A percentile compares a stretch with the other conserved stretches of the same genome.
Conservation (phyloP, 1,140 invertebrate genomes). For the Drosophila malerkotliana region DNA sequence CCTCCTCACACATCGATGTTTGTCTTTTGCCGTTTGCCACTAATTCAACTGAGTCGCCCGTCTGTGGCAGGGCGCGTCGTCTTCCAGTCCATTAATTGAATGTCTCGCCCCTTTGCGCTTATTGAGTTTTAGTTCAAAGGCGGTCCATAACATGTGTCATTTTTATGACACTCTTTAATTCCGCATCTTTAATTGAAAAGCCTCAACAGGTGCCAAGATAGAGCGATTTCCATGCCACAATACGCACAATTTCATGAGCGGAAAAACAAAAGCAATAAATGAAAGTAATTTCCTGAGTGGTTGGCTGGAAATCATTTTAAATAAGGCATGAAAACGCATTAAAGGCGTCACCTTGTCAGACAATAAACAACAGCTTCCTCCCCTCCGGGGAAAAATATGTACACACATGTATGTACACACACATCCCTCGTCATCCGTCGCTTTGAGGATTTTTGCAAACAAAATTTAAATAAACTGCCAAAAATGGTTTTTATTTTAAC, state of each 20-base stretch:
- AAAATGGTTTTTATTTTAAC: background rate
- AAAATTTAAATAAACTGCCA: constrained; percentile 14
- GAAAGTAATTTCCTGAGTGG: constrained; percentile 69
- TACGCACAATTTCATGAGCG: constrained; percentile 1
- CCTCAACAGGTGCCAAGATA: constrained; percentile 42
- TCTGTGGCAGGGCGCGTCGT: constrained; percentile 5
- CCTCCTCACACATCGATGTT: constrained; percentile 39
- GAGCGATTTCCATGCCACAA: constrained; percentile 2
- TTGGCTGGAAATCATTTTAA: constrained; percentile 75
- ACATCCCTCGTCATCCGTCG: background rate
- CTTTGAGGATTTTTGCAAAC: constrained; percentile 52
- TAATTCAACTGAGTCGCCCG: constrained; percentile 47
- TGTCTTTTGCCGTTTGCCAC: constrained; percentile 59
- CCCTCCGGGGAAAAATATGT: constrained; percentile 17
- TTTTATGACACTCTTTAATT: constrained; percentile 29
- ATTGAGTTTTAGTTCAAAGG: constrained; percentile 56
- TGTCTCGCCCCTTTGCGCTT: constrained; percentile 36
- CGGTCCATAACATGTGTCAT: too few relatives aligned
- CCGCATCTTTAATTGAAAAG: background rate
- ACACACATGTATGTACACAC: constrained; percentile 21
- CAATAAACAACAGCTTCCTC: constrained; percentile 44
- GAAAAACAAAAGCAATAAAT: constrained; percentile 57
- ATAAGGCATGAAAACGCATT: constrained; percentile 79
- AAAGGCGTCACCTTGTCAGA: constrained; percentile 55
- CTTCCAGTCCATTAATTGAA: constrained; percentile 77